phyloP scores from a whole-genome alignment of 2,797 vertebrate genomes.

The Podargus strigoides region DNA sequence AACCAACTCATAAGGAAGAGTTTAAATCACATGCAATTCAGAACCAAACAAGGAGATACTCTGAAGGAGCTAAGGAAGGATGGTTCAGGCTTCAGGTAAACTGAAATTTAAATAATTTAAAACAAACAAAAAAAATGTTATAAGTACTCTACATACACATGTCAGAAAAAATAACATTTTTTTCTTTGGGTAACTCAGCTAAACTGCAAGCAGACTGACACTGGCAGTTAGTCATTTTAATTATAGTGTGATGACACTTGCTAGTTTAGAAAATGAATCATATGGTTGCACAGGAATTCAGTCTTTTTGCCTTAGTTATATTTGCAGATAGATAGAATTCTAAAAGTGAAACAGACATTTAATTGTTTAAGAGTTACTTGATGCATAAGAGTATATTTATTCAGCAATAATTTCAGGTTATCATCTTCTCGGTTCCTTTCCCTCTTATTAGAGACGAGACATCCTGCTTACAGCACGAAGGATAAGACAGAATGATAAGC shows the following conservation, averaged over 20 bases:
- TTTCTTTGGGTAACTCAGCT: slow-evolving; percentile 16
- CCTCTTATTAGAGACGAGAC: background rate
- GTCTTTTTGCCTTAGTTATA: slow-evolving; percentile 13
- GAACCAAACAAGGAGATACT: background rate
- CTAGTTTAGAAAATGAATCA: slow-evolving; percentile 59
- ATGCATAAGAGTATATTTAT: background rate
- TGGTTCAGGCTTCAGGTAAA: background rate
- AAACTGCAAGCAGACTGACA: slow-evolving; percentile 36
- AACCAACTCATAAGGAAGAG: background rate
- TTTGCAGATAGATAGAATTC: slow-evolving; percentile 16
- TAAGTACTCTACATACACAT: background rate
- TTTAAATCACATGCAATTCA: background rate
- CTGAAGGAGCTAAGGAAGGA: background rate
- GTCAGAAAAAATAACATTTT: background rate
- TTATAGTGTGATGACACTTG: slow-evolving; percentile 60
- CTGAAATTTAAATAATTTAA: background rate
- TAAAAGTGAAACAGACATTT: slow-evolving; percentile 47
- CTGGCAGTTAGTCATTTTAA: slow-evolving; percentile 64
- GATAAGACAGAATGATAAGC: background rate
- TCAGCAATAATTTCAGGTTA: slow-evolving; percentile 8
- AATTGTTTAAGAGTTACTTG: slow-evolving; percentile 28
- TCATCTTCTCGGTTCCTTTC: slow-evolving; percentile 26
- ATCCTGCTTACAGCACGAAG: background rate
- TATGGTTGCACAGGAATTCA: slow-evolving; percentile 52
- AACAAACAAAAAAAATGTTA: background rate